These are phyloP conservation scores for Ranitomeya imitator DNA, from an alignment of 2,113 vertebrate species.

Conservation along the genomic window DNA sequence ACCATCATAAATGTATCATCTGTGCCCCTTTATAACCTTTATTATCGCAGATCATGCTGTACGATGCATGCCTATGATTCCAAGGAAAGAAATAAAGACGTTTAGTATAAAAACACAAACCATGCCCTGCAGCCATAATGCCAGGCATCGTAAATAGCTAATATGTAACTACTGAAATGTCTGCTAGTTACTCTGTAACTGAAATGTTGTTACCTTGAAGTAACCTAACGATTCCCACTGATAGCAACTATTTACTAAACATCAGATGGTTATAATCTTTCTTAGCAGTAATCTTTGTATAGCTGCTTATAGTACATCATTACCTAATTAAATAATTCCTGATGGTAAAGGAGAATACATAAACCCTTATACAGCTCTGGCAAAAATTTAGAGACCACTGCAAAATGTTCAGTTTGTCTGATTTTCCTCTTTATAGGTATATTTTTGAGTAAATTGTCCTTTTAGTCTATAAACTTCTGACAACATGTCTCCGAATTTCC, in stretches of 20 bases:
- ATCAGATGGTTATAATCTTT: not conserved
- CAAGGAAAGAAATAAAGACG: not conserved
- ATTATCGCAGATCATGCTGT: not conserved
- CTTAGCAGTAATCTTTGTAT: not conserved
- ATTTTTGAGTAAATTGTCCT: not conserved
- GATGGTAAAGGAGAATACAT: too few relatives aligned
- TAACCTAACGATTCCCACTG: not conserved
- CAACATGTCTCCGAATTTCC: too few relatives aligned
- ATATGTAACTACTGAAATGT: slow-evolving; percentile 40
- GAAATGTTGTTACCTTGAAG: not conserved
- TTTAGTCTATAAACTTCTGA: too few relatives aligned
- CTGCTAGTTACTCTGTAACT: slow-evolving; percentile 38
- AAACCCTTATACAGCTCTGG: too few relatives aligned
- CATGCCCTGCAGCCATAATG: not conserved
- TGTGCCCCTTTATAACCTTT: not conserved
- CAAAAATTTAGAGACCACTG: too few relatives aligned
- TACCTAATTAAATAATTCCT: too few relatives aligned
- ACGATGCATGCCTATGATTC: not conserved
- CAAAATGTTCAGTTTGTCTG: too few relatives aligned
- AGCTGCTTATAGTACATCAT: not conserved
- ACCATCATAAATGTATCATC: not conserved
- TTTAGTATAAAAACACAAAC: not conserved
- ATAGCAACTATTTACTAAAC: too few relatives aligned
- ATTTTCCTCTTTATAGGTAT: not conserved
- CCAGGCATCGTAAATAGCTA: slow-evolving; percentile 30